Percentiles rank a stretch among this genome's conserved stretches.
phyloP scores from a whole-genome alignment of 2,888 invertebrate species.

The Agriopis leucophaearia region DNA sequence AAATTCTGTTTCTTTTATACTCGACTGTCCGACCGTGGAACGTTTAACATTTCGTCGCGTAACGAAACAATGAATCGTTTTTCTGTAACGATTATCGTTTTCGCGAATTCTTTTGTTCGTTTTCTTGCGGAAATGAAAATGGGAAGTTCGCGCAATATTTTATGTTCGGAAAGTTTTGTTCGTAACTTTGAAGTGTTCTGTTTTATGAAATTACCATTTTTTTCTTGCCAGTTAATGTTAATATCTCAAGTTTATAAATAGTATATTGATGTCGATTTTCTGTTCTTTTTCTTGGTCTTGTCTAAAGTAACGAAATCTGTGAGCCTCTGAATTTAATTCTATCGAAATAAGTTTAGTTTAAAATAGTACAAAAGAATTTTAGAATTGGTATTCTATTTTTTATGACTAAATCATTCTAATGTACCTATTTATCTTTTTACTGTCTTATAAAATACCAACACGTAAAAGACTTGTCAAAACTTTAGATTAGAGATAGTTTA shows the following conservation, averaged over 20 bases:
- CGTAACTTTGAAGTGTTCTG: slow-evolving; percentile 5
- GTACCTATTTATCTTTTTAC: no score
- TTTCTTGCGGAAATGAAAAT: slow-evolving; percentile 38
- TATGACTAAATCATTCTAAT: no score
- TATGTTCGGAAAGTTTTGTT: slow-evolving; percentile 21
- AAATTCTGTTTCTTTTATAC: neutral
- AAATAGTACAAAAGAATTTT: no score
- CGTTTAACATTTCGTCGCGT: slow-evolving; percentile 33
- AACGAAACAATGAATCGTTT: slow-evolving; percentile 47
- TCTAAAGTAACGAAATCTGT: no score
- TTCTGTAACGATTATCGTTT: slow-evolving; percentile 46
- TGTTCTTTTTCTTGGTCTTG: no score
- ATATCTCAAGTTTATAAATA: neutral
- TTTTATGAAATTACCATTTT: neutral
- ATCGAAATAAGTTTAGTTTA: no score
- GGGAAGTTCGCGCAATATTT: slow-evolving; percentile 38
- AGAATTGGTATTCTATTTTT: no score
- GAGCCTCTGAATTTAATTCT: no score
- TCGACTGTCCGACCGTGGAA: neutral
- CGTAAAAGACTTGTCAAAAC: no score
- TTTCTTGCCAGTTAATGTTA: neutral
- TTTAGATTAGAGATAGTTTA: no score
- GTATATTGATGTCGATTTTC: no score
- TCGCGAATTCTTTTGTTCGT: slow-evolving; percentile 40
- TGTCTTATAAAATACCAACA: no score